Evolutionary conservation across 2,113 vertebrate genomes (phyloP).

Genomic region (Genyomyrus donnyi): DNA sequence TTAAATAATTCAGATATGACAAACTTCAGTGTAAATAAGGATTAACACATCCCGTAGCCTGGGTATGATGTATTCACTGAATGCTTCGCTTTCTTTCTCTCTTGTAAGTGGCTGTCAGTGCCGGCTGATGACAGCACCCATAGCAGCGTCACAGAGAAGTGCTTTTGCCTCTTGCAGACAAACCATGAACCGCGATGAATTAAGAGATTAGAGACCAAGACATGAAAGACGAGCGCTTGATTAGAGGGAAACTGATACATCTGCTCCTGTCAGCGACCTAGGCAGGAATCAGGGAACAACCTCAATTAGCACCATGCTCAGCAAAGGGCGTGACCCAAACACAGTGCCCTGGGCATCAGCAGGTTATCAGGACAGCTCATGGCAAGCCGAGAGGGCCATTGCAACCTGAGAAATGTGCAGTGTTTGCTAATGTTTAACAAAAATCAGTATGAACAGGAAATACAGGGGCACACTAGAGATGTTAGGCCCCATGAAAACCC

Average conservation of each 20-base stretch:
- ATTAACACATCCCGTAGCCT: neutral
- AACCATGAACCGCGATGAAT: neutral
- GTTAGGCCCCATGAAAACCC: neutral
- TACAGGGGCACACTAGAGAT: neutral
- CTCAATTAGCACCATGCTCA: neutral
- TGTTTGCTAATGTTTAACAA: neutral
- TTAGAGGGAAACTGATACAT: neutral
- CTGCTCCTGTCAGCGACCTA: neutral
- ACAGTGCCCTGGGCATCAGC: neutral
- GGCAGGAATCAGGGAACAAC: neutral
- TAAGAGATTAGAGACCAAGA: neutral
- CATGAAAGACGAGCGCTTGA: neutral
- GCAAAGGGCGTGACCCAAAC: neutral
- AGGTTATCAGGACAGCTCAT: neutral
- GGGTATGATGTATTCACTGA: neutral
- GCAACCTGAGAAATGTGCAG: neutral
- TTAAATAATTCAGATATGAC: neutral
- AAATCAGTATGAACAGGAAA: neutral
- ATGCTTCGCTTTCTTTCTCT: neutral
- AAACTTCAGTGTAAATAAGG: neutral
- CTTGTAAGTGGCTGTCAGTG: neutral
- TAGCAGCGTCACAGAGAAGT: neutral
- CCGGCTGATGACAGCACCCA: neutral
- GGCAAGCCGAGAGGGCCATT: neutral
- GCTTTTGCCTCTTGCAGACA: neutral